Evolutionary conservation across 2,113 vertebrate species (phyloP).

Genomic region (Pipa parva): DNA sequence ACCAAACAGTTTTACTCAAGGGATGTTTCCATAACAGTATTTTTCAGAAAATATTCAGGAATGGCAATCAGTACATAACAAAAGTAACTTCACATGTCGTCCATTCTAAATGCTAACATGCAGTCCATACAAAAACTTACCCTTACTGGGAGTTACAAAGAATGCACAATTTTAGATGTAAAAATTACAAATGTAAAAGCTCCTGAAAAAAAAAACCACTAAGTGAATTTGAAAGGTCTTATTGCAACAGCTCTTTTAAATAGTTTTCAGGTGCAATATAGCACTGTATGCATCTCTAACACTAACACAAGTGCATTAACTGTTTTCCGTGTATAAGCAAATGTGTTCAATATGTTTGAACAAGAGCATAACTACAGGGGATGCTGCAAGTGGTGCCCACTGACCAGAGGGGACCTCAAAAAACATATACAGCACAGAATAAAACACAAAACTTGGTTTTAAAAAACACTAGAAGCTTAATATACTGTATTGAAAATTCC

Average conservation of each 20-base stretch:
- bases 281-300: background rate
- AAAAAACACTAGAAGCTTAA: no score
- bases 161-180: background rate
- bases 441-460: no score
- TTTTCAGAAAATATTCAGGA: slow-evolving; percentile 30
- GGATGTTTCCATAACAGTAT: slow-evolving; percentile 9
- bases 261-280: background rate
- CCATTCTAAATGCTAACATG: background rate
- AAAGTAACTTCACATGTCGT: slow-evolving; percentile 14
- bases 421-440: no score
- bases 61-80: slow-evolving; percentile 22
- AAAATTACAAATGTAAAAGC: background rate
- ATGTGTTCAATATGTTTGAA: no score
- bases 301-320: no score
- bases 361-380: no score
- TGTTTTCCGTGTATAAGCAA: no score
- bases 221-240: background rate
- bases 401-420: no score
- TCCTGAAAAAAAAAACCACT: background rate
- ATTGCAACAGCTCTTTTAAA: background rate
- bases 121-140: slow-evolving; percentile 8
- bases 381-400: no score
- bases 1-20: slow-evolving; percentile 27
- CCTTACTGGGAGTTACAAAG: slow-evolving; percentile 1
- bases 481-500: no score